Base-by-base conservation (phyloP, 2,113 vertebrate species). In the Solea senegalensis region DNA sequence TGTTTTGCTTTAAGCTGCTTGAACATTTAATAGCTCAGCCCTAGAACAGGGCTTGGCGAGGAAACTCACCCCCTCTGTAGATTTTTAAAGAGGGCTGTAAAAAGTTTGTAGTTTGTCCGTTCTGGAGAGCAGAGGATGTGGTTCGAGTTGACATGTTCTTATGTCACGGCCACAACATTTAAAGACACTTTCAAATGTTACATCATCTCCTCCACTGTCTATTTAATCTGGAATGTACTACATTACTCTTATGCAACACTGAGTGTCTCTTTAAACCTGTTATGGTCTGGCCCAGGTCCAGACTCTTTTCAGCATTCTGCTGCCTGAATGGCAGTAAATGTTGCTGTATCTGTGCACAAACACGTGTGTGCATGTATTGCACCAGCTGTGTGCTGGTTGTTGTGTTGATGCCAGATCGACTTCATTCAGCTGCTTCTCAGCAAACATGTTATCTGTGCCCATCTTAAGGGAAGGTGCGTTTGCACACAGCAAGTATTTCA, bases 11-110 rank as follows among this genome's bases (percentile, higher is more conserved):
- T 44, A 70, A 34, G 41, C 8, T 57, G 48, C 69, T 62, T 56
- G 75, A 0, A 57, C 53, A 62, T 81, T 51, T 7, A 48, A 41
- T 21, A 21, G 16, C 60, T 69, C 58, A 40, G 68, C 68, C 54
- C 62, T 55, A 49, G 72, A 79, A 74, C 41, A 48, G 15, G 2
- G n/a, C 60, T 59, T 34, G 27, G 26, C 8, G 41, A 39, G 50
- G 44, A 58, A 65, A 60, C 46, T 46, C 45, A 49, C 59, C 51
- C 15, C 72, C 65, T 68, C 68, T 34, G 56, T 50, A 59, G 76
- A 61, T 64, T 73, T 21, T 69, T 68, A 68, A 74, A 80, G 50
- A 39, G 40, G 68, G n/a, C 50, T 53, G 54, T 78, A 70, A 84
- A 86, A 77, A 7, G 43, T 72, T 78, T 63, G 72, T 49, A 55